phyloP scores from a whole-genome alignment of 2,113 vertebrate species.

The Mustela lutreola region DNA sequence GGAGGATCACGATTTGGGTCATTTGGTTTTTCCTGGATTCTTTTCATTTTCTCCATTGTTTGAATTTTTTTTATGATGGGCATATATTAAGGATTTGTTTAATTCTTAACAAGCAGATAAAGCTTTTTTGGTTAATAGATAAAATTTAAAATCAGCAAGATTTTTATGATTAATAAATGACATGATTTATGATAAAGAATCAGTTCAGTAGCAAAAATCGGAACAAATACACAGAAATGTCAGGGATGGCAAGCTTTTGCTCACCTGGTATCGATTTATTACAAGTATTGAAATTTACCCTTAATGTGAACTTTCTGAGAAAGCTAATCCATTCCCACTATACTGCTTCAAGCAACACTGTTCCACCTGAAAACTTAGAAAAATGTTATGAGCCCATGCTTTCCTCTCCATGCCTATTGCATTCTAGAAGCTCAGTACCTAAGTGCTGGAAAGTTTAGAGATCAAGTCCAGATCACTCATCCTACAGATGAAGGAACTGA shows the following conservation, averaged over 20 bases:
- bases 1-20: neutral
- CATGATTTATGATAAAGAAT: neutral
- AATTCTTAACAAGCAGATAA: neutral
- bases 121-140: neutral
- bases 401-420: neutral
- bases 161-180: conserved; percentile 13
- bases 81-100: neutral
- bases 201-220: neutral
- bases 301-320: neutral
- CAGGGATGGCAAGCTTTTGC: neutral
- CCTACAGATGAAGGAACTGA: neutral
- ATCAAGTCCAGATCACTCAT: neutral
- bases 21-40: neutral
- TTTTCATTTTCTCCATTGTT: neutral
- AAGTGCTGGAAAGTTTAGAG: neutral
- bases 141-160: conserved; percentile 41
- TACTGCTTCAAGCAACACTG: neutral
- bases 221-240: neutral
- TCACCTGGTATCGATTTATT: neutral
- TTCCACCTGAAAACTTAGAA: neutral
- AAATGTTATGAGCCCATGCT: neutral
- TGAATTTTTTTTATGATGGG: neutral
- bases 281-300: neutral
- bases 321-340: neutral
- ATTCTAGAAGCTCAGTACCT: neutral